A percentile compares a stretch with the other conserved stretches of the same genome.
Conservation (phyloP, 2,797 vertebrate species). For the Gymnothorax reevesii region DNA sequence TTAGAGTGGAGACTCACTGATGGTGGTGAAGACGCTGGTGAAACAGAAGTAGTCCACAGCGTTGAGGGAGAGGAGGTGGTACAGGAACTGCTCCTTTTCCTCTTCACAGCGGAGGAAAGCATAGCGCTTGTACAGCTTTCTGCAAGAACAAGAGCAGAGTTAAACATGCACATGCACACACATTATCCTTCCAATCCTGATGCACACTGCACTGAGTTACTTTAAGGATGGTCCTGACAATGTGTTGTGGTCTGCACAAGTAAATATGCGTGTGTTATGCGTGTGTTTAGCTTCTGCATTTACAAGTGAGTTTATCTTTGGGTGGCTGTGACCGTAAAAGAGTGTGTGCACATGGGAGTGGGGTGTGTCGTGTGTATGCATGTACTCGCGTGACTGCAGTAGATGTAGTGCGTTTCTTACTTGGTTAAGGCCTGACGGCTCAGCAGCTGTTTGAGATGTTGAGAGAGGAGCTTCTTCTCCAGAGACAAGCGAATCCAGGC, state of each 20-base stretch:
- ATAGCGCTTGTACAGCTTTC: constrained; percentile 94
- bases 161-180: neutral
- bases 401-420: constrained; percentile 62
- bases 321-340: too few relatives aligned
- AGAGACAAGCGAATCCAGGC: constrained; percentile 95
- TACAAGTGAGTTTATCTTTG: too few relatives aligned
- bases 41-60: constrained; percentile 99
- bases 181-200: neutral
- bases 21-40: constrained; percentile 93
- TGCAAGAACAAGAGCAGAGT: constrained; percentile 53
- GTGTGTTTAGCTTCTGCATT: too few relatives aligned
- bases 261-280: too few relatives aligned
- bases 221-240: neutral
- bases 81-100: constrained; percentile 95
- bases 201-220: neutral
- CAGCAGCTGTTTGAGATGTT: constrained; percentile 92
- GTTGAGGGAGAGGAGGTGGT: constrained; percentile 94
- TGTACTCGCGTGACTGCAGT: neutral
- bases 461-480: constrained; percentile 95
- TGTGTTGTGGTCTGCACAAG: too few relatives aligned
- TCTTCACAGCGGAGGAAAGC: constrained; percentile 97
- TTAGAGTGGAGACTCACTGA: constrained; percentile 77
- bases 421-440: constrained; percentile 87
- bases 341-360: neutral
- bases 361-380: neutral